phyloP scores from a whole-genome alignment of 2,797 vertebrate species.

The Falco novaeseelandiae region DNA sequence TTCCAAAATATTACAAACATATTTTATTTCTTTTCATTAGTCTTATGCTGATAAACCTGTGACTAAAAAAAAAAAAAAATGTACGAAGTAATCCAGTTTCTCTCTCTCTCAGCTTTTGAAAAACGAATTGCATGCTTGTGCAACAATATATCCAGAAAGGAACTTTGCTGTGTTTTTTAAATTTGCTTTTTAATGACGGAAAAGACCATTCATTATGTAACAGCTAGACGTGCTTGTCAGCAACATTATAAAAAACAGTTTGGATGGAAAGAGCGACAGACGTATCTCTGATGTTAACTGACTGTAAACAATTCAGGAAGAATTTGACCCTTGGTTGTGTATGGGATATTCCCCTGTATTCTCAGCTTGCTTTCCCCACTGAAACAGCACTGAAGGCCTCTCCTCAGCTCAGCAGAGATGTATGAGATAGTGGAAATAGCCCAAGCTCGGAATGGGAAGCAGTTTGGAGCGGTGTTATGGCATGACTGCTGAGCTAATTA shows the following conservation, averaged over 20 bases:
- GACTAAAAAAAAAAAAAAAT: neutral
- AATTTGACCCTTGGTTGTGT: neutral
- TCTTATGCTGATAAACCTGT: neutral
- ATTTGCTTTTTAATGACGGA: neutral
- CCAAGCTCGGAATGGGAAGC: neutral
- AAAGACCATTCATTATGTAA: neutral
- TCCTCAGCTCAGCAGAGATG: neutral
- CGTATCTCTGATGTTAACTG: neutral
- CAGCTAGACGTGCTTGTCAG: neutral
- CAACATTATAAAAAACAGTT: neutral
- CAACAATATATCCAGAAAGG: neutral
- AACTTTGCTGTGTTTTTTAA: neutral
- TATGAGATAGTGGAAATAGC: neutral
- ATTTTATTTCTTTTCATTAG: neutral
- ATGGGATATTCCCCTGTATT: neutral
- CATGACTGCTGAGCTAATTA: neutral
- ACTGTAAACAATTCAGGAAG: neutral
- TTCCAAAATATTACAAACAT: neutral
- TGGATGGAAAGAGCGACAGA: neutral
- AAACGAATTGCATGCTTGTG: neutral
- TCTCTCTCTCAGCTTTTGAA: neutral
- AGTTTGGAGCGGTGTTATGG: neutral
- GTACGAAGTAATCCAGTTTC: neutral
- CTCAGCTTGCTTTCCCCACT: neutral
- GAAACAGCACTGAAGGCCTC: neutral